phyloP scores from a whole-genome alignment of 2,113 vertebrate genomes.

The Edolisoma coerulescens region DNA sequence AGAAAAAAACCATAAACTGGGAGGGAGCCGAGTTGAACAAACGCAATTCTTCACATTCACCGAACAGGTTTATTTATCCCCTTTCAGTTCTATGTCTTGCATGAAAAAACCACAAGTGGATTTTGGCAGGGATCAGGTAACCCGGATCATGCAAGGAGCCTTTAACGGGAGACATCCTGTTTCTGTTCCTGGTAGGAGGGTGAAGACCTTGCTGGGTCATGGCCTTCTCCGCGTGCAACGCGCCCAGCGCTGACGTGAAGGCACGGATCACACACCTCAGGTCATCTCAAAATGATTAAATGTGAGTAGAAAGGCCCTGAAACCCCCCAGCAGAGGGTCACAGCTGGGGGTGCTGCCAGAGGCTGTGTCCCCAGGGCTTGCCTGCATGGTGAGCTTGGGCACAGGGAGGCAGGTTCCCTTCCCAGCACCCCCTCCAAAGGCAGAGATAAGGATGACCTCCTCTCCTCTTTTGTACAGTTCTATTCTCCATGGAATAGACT shows the following conservation, averaged over 20 bases:
- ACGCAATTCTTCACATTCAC: neutral
- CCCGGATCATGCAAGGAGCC: neutral
- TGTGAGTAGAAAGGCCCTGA: neutral
- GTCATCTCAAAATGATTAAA: neutral
- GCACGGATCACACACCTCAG: neutral
- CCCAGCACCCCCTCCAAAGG: accelerated
- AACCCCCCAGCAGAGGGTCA: neutral
- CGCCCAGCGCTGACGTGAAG: accelerated
- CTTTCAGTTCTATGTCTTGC: neutral
- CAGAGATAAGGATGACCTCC: neutral
- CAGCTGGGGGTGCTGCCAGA: neutral
- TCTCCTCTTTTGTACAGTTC: neutral
- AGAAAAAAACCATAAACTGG: neutral
- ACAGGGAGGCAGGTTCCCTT: neutral
- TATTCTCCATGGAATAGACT: neutral
- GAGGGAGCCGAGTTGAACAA: neutral
- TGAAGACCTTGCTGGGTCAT: neutral
- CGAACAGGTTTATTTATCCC: neutral
- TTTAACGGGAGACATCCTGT: neutral
- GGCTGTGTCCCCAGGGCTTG: neutral
- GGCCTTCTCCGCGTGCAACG: accelerated
- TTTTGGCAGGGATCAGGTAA: neutral
- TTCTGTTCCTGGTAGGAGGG: neutral
- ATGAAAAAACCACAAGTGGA: neutral
- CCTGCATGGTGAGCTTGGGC: neutral